These are phyloP conservation scores for Pheosia gnoma DNA, from an alignment of 2,888 invertebrate species.

Conservation along the genomic window DNA sequence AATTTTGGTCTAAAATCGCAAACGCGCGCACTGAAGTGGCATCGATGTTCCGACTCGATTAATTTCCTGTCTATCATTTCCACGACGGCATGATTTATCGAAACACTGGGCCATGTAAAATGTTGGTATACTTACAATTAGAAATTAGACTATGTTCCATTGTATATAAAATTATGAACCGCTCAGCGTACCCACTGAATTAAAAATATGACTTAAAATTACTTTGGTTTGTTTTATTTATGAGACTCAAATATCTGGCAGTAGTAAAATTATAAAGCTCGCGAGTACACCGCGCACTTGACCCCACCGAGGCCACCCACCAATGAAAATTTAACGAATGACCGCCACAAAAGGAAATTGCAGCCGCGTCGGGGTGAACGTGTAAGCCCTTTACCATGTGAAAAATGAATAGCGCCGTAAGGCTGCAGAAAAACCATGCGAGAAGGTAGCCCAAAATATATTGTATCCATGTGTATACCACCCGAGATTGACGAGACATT, in stretches of 20 bases:
- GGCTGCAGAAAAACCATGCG: constrained; percentile 37
- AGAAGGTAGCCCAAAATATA: constrained; percentile 27
- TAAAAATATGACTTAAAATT: constrained; percentile 55
- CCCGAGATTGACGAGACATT: too few species aligned
- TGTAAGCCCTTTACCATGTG: constrained; percentile 60
- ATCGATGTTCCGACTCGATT: constrained; percentile 16
- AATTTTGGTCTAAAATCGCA: neutral
- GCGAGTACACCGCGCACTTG: constrained; percentile 48
- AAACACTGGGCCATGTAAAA: constrained; percentile 21
- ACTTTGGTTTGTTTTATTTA: constrained; percentile 62
- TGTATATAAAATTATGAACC: constrained; percentile 9
- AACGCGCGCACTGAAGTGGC: neutral
- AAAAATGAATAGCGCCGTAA: constrained; percentile 48
- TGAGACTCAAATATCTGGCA: constrained; percentile 55
- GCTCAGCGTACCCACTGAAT: constrained; percentile 40
- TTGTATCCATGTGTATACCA: too few species aligned
- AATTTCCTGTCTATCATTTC: constrained; percentile 31
- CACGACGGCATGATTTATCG: constrained; percentile 32
- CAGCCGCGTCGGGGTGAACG: constrained; percentile 52
- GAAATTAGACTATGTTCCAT: constrained; percentile 21
- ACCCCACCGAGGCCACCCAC: constrained; percentile 50
- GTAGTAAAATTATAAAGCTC: constrained; percentile 63
- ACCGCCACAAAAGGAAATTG: constrained; percentile 70
- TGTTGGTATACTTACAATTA: constrained; percentile 14
- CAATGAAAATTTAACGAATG: constrained; percentile 73